Evolutionary conservation across 2,797 vertebrate species (phyloP), one percentile per base, ranked within the genome.

Genomic region (Channallabes apus): DNA sequence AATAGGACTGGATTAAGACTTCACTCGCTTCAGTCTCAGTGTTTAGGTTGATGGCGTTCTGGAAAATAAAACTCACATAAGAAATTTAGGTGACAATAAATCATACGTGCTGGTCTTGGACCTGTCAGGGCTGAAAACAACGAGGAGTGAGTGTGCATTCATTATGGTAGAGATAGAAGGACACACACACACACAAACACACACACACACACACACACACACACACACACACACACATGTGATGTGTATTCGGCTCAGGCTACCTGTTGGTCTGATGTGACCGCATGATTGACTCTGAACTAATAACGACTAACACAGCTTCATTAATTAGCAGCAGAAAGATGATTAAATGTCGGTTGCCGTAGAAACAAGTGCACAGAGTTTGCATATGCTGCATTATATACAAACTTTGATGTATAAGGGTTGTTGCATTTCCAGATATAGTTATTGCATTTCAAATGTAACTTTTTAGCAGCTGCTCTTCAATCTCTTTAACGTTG

Each of bases 91-190:
- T 59, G 54, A 77, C 17, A 32, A 18, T 14, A 35, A 59, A 77
- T 59, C 59, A 22, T 29, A 22, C 18, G 6, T 6, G 11, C 75
- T 59, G 4, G 51, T 58, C n/a, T 77, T 35, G 29, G 72, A 59
- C 8, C 54, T 58, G 75, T 32, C 51, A 76, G 73, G 20, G 51
- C 73, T 32, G 73, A 3, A 58, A 29, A 77, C 75, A 58, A 18
- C 7, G 56, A 77, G 75, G 75, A 35, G 17, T 58, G 75, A 77
- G 54, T 20, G 4, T 77, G 75, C 75, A 77, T 77, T 59, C 29
- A 59, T 76, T 76, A 76, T 9, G 27, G 56, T 11, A 71, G 2
- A 76, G 3, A 46, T 41, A 38, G 6, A 41, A 9, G 11, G 41
- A n/a, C n/a, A n/a, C n/a, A n/a, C n/a, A n/a, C n/a, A n/a, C n/a